Conservation (phyloP, 2,797 vertebrate genomes). For the Catamblyrhynchus diadema region DNA sequence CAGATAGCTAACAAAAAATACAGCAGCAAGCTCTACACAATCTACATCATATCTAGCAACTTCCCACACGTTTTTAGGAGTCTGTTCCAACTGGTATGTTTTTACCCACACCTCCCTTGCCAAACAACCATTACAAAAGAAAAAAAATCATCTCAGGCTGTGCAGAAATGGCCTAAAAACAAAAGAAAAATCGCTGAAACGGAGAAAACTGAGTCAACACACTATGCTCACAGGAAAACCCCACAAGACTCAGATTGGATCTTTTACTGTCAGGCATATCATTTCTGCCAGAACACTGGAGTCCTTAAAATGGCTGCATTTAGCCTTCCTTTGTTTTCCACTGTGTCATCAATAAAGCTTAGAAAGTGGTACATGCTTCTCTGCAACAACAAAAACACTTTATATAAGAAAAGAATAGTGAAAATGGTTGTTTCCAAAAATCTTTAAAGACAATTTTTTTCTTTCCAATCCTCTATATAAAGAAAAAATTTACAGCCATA, state of each 20-base stretch:
- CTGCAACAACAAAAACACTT: not conserved
- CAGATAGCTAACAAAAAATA: not conserved
- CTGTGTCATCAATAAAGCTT: not conserved
- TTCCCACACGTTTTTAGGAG: not conserved
- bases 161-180: not conserved
- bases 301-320: constrained; percentile 12
- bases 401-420: not conserved
- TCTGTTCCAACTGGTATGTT: not conserved
- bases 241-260: not conserved
- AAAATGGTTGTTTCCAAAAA: not conserved
- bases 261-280: not conserved
- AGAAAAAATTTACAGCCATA: not conserved
- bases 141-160: not conserved
- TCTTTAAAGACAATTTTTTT: not conserved
- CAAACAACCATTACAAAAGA: not conserved
- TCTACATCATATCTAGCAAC: not conserved
- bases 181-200: not conserved
- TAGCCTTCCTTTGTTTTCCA: not conserved
- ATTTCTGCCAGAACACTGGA: constrained; percentile 19
- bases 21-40: not conserved
- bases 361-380: not conserved
- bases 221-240: not conserved
- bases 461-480: not conserved
- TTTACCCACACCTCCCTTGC: not conserved
- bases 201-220: not conserved